Evolutionary conservation across 2,888 invertebrate species (phyloP).

Genomic region (Ormia ochracea): DNA sequence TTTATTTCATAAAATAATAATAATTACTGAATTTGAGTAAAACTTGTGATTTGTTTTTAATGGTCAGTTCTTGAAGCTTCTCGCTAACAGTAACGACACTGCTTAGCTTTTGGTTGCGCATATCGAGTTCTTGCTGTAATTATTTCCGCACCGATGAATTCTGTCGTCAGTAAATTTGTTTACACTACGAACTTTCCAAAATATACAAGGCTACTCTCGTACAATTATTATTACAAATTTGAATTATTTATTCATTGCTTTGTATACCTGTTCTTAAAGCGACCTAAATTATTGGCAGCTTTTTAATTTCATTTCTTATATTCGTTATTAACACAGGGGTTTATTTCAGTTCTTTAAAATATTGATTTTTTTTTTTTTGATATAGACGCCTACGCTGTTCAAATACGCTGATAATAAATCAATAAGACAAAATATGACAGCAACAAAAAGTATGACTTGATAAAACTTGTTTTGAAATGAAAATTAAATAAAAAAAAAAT

Average conservation of each 20-base stretch:
- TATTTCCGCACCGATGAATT: too few relatives aligned
- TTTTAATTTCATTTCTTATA: neutral
- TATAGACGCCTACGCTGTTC: conserved; percentile 21
- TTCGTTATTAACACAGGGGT: conserved; percentile 10
- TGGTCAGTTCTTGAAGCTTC: too few relatives aligned
- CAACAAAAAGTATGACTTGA: neutral
- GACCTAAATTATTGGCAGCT: conserved; percentile 31
- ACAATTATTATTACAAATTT: neutral
- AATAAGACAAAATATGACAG: neutral
- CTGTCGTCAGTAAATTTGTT: too few relatives aligned
- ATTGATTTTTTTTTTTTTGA: too few relatives aligned
- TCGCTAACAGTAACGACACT: too few relatives aligned
- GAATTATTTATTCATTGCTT: conserved; percentile 14
- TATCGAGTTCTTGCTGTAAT: too few relatives aligned
- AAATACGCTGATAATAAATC: neutral
- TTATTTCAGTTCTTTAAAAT: neutral
- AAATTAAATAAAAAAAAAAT: neutral
- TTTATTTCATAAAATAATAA: too few relatives aligned
- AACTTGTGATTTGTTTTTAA: too few relatives aligned
- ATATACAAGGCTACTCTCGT: neutral
- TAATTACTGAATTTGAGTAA: too few relatives aligned
- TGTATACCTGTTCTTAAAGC: neutral
- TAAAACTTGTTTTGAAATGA: conserved; percentile 14
- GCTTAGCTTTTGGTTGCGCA: too few relatives aligned
- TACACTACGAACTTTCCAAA: too few relatives aligned